phyloP scores from a whole-genome alignment of 2,797 vertebrate species.

The Thunnus albacares region DNA sequence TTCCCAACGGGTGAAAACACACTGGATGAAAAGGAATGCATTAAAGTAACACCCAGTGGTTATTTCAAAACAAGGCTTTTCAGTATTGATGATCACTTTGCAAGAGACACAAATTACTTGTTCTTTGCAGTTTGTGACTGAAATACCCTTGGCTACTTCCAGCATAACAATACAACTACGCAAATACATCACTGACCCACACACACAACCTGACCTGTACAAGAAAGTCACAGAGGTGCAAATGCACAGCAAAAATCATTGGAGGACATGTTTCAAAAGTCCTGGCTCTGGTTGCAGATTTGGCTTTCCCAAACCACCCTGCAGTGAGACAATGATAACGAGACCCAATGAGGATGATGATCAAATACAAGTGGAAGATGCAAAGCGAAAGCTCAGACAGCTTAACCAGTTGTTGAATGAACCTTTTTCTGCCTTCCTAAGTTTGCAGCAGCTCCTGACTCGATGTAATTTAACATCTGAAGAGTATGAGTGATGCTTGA shows the following conservation, averaged over 20 bases:
- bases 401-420: not conserved
- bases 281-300: constrained; percentile 30
- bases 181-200: constrained; percentile 39
- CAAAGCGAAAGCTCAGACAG: not conserved
- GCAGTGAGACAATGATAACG: constrained; percentile 29
- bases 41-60: constrained; percentile 26
- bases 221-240: constrained; percentile 48
- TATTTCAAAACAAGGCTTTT: constrained; percentile 57
- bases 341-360: not conserved
- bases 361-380: too few relatives aligned
- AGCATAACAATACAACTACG: constrained; percentile 42
- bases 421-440: too few relatives aligned
- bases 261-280: constrained; percentile 20
- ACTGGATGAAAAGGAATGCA: constrained; percentile 26
- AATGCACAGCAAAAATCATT: constrained; percentile 44
- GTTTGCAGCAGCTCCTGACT: constrained; percentile 1
- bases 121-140: constrained; percentile 45
- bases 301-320: constrained; percentile 49
- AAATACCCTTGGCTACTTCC: constrained; percentile 29
- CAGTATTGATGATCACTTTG: constrained; percentile 36
- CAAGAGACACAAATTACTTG: constrained; percentile 28
- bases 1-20: constrained; percentile 54
- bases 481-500: not conserved
- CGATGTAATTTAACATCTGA: not conserved
- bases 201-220: constrained; percentile 31